Evolutionary conservation across 1,140 invertebrate species (phyloP).

Genomic region (Trypoxylus dichotomus): DNA sequence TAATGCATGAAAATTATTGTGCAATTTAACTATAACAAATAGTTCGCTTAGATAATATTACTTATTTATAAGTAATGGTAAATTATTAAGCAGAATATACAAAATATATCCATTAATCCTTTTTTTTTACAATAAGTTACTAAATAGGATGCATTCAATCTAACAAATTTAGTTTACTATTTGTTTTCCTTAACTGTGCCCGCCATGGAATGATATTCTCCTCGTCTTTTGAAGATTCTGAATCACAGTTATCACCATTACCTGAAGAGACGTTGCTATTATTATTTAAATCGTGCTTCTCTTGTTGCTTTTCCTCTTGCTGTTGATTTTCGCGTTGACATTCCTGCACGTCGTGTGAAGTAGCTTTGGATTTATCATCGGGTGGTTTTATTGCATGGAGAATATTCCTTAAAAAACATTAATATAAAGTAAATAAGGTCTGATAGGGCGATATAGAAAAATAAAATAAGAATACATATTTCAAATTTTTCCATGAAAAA

Average conservation of each 20-base stretch:
- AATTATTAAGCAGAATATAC: not conserved
- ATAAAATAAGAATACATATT: too few relatives aligned
- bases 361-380: slow-evolving; percentile 55
- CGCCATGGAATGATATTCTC: slow-evolving; percentile 83
- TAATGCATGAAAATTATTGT: not conserved
- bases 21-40: not conserved
- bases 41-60: not conserved
- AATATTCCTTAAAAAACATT: slow-evolving; percentile 57
- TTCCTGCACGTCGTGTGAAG: slow-evolving; percentile 42
- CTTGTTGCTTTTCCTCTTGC: slow-evolving; percentile 35
- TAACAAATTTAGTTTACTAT: slow-evolving; percentile 77
- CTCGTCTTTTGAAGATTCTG: slow-evolving; percentile 58
- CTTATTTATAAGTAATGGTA: not conserved
- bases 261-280: slow-evolving; percentile 35
- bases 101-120: not conserved
- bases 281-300: slow-evolving; percentile 42
- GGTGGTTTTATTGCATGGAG: slow-evolving; percentile 68
- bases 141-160: slow-evolving; percentile 55
- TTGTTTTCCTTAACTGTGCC: slow-evolving; percentile 84
- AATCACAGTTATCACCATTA: slow-evolving; percentile 47
- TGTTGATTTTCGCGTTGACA: slow-evolving; percentile 53
- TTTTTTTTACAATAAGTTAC: slow-evolving; percentile 33
- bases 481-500: too few relatives aligned
- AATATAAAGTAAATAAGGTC: not conserved
- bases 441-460: not conserved